Conservation (phyloP, 2,888 invertebrate genomes). For the Volucella inflata region DNA sequence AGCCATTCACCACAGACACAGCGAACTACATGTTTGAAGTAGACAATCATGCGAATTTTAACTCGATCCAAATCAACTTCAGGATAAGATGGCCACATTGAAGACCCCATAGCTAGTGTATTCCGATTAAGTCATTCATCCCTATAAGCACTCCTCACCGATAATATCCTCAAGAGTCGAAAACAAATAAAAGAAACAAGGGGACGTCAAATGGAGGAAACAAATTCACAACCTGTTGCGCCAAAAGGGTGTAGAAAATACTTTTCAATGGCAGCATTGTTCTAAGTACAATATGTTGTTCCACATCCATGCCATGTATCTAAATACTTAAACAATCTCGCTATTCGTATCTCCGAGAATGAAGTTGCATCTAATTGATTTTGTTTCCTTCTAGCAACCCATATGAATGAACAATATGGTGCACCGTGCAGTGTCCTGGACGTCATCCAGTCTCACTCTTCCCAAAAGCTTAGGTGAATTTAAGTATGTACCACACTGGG, state of each 20-base stretch:
- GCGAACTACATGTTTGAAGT: too few species aligned
- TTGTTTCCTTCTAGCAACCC: not conserved
- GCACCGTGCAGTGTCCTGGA: not conserved
- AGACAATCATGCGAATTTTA: too few species aligned
- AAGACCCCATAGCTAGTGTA: too few species aligned
- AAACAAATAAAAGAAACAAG: not conserved
- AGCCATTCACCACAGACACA: too few species aligned
- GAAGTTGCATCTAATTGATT: slow-evolving; percentile 18
- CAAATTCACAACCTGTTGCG: slow-evolving; percentile 46
- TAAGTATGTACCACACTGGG: slow-evolving; percentile 18
- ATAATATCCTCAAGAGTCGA: too few species aligned
- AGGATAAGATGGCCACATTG: too few species aligned
- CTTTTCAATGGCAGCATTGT: not conserved
- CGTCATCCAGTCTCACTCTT: not conserved
- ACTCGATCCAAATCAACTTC: too few species aligned
- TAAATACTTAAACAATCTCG: slow-evolving; percentile 18
- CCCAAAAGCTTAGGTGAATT: not conserved
- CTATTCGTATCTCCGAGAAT: slow-evolving; percentile 33
- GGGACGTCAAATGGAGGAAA: not conserved
- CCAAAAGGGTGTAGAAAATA: slow-evolving; percentile 3
- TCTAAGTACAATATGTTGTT: slow-evolving; percentile 43
- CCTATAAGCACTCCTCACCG: too few species aligned
- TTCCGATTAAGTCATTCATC: too few species aligned
- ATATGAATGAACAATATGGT: slow-evolving; percentile 26
- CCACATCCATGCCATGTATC: slow-evolving; percentile 27